Percentiles rank a stretch among this genome's conserved stretches.
Evolutionary conservation across 1,140 invertebrate species (phyloP).

Genomic region (Zaprionus africanus): DNA sequence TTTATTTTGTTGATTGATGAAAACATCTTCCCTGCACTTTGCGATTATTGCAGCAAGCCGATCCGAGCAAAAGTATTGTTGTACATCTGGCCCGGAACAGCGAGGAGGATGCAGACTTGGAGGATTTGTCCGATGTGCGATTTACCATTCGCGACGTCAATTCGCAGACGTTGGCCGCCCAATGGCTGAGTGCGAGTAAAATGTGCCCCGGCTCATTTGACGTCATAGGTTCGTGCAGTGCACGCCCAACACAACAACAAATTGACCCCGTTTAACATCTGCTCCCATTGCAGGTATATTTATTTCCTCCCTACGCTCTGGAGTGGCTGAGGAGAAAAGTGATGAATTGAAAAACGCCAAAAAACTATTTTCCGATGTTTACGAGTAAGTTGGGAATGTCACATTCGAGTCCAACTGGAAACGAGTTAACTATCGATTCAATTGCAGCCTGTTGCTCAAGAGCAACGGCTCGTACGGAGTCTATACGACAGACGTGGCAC

Average conservation of each 20-base stretch:
- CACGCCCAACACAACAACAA: neutral
- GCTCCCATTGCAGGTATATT: slow-evolving; percentile 61
- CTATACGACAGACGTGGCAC: slow-evolving; percentile 71
- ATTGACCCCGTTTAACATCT: neutral
- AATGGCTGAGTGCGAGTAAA: slow-evolving; percentile 79
- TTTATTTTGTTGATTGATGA: slow-evolving; percentile 42
- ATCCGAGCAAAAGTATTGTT: slow-evolving; percentile 70
- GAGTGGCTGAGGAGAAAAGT: slow-evolving; percentile 60
- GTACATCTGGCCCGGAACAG: slow-evolving; percentile 78
- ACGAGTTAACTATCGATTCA: neutral
- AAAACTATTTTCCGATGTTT: slow-evolving; percentile 73
- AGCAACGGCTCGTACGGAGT: slow-evolving; percentile 66
- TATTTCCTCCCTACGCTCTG: slow-evolving; percentile 54
- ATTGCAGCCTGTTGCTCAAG: slow-evolving; percentile 60
- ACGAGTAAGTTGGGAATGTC: slow-evolving; percentile 57
- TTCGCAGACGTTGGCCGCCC: slow-evolving; percentile 71
- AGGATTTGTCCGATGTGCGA: slow-evolving; percentile 52
- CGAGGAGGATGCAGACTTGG: slow-evolving; percentile 74
- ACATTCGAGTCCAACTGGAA: neutral
- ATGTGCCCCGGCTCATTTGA: slow-evolving; percentile 83
- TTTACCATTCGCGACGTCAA: slow-evolving; percentile 67
- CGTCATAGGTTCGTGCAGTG: slow-evolving; percentile 68
- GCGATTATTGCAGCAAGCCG: slow-evolving; percentile 60
- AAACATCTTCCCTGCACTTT: neutral
- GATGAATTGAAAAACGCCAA: slow-evolving; percentile 72